Evolutionary conservation across 2,888 invertebrate species (phyloP).

Genomic region (Eupithecia tripunctaria): DNA sequence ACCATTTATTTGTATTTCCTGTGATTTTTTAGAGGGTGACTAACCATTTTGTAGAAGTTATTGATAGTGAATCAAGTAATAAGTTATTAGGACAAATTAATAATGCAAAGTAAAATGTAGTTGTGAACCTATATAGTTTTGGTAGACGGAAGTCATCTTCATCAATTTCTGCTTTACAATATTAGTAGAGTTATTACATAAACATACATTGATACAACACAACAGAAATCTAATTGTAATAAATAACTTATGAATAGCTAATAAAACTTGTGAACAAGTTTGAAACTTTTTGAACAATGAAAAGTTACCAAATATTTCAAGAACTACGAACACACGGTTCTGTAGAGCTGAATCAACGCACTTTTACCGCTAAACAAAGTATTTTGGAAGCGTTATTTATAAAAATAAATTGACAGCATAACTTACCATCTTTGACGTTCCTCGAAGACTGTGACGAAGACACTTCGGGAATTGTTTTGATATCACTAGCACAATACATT

Average conservation of each 20-base stretch:
- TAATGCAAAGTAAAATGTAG: background rate
- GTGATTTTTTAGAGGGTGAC: background rate
- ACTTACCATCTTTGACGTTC: conserved; percentile 91
- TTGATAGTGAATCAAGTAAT: background rate
- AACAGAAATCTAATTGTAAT: background rate
- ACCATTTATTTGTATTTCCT: background rate
- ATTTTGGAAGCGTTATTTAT: conserved; percentile 22
- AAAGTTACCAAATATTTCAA: conserved; percentile 20
- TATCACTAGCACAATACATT: conserved; percentile 90
- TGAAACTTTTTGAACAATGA: conserved; percentile 41
- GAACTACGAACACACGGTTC: background rate
- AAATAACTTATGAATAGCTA: background rate
- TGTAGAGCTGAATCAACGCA: conserved; percentile 11
- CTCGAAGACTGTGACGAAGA: conserved; percentile 88
- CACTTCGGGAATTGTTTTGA: conserved; percentile 89
- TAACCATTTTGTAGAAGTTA: background rate
- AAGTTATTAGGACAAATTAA: background rate
- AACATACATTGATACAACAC: background rate
- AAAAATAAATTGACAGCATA: conserved; percentile 55
- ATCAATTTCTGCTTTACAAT: background rate
- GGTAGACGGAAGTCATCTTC: background rate
- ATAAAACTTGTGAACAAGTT: conserved; percentile 42
- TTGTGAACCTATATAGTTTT: background rate
- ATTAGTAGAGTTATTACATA: background rate
- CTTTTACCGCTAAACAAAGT: conserved; percentile 12